phyloP scores from a whole-genome alignment of 1,140 invertebrate genomes.

The Hycleus cichorii region DNA sequence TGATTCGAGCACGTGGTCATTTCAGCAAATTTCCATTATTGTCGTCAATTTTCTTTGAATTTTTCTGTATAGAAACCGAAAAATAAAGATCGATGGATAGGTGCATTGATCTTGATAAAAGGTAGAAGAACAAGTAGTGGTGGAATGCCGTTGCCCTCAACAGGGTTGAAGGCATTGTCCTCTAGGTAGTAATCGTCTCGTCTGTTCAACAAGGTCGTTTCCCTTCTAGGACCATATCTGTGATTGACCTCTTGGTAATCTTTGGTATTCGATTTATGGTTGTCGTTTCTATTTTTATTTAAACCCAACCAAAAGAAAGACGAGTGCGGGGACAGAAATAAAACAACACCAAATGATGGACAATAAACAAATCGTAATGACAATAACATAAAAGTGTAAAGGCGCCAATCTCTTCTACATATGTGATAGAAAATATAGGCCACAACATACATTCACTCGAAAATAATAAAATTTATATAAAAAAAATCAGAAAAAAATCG shows the following conservation, averaged over 20 bases:
- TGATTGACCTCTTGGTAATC: slow-evolving; percentile 17
- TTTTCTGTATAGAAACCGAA: too few species aligned
- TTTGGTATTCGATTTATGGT: background rate
- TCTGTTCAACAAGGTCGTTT: slow-evolving; percentile 25
- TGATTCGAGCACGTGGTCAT: too few species aligned
- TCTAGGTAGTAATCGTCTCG: slow-evolving; percentile 23
- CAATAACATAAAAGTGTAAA: slow-evolving; percentile 27
- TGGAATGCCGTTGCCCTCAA: background rate
- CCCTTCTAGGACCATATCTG: slow-evolving; percentile 16
- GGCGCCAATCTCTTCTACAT: slow-evolving; percentile 12
- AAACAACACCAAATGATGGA: too few species aligned
- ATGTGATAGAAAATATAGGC: slow-evolving; percentile 25
- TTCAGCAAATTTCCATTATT: too few species aligned
- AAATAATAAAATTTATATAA: background rate
- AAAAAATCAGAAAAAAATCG: slow-evolving; percentile 10
- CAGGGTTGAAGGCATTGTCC: slow-evolving; percentile 18
- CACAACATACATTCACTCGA: slow-evolving; percentile 31
- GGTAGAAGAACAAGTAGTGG: background rate
- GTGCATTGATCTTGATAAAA: background rate
- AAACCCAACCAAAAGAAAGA: too few species aligned
- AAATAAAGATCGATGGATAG: background rate
- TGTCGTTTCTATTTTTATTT: slow-evolving; percentile 3
- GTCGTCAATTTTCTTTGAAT: too few species aligned
- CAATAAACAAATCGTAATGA: too few species aligned
- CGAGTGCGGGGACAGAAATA: too few species aligned